Base-by-base conservation (phyloP, 2,797 vertebrate species). In the Enteromius treurensis region DNA sequence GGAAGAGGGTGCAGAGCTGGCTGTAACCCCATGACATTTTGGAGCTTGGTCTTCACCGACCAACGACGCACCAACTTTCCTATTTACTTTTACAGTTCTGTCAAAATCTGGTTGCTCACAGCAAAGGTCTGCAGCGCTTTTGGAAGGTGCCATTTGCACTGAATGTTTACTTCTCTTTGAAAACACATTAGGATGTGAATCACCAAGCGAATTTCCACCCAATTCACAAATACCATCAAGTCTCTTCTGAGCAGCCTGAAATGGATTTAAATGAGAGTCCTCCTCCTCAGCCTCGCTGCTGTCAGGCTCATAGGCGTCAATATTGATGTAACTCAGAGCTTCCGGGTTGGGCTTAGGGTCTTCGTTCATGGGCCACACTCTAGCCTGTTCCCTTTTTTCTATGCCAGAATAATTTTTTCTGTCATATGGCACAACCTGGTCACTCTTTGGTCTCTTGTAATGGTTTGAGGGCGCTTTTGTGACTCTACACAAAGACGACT, bases 251-350 rank as follows among this genome's bases (percentile, higher is more conserved):
- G 90, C 87, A 65, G 87, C 79, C 70, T 21, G 62, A 86, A 89
- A 85, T 74, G 87, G 87, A 37, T 85, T 87, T 32, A 74, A 81
- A 71, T 77, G 86, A 71, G 70, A 80, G 42, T 70, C 86, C 37
- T 85, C 88, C 77, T 94, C 92, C 77, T 95, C 93, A 83, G 88
- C 91, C 5, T 84, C 91, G 79, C 91, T 94, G 84, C 92, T 92
- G 80, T 93, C 93, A 85, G 92, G 90, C 80, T 95, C 88, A 4
- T 90, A 91, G 85, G 92, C 94, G 79, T 95, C 93, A 82, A 92
- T 92, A 58, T 90, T 94, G 84, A 92, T 92, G 88, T 94, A 90
- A 67, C 90, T 83, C 88, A 93, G 89, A 85, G 89, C 89, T 78
- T 90, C 93, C 21, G 91, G 88, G 81, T 87, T 84, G 29, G 37